phyloP scores from a whole-genome alignment of 2,797 vertebrate species.

The Myotis daubentonii region DNA sequence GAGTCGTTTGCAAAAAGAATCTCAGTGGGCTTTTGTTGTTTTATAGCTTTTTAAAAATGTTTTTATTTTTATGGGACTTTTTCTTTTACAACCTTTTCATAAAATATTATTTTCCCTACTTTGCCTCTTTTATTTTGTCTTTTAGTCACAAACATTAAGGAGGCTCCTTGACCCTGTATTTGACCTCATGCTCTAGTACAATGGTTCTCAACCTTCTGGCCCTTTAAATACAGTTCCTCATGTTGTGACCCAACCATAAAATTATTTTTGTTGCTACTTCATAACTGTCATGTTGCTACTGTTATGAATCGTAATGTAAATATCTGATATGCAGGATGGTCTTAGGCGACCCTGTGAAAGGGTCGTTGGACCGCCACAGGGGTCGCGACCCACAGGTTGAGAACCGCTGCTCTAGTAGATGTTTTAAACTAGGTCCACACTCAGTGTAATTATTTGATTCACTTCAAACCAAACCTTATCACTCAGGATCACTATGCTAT shows the following conservation, averaged over 20 bases:
- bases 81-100: neutral
- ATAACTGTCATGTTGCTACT: too few species aligned
- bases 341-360: too few species aligned
- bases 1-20: neutral
- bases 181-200: neutral
- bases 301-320: too few species aligned
- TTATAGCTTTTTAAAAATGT: neutral
- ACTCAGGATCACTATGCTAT: neutral
- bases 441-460: neutral
- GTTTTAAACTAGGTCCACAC: neutral
- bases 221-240: too few species aligned
- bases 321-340: too few species aligned
- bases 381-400: too few species aligned
- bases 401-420: neutral
- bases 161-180: neutral
- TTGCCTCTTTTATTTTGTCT: neutral
- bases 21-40: neutral
- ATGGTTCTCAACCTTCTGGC: too few species aligned
- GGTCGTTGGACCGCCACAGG: too few species aligned
- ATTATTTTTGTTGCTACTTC: too few species aligned
- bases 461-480: neutral
- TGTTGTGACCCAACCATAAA: too few species aligned
- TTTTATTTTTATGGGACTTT: neutral
- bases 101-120: neutral
- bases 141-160: slow-evolving; percentile 13